Evolutionary conservation across 1,140 invertebrate species (phyloP), one percentile per base, ranked within the genome.

Genomic region (Battus philenor): DNA sequence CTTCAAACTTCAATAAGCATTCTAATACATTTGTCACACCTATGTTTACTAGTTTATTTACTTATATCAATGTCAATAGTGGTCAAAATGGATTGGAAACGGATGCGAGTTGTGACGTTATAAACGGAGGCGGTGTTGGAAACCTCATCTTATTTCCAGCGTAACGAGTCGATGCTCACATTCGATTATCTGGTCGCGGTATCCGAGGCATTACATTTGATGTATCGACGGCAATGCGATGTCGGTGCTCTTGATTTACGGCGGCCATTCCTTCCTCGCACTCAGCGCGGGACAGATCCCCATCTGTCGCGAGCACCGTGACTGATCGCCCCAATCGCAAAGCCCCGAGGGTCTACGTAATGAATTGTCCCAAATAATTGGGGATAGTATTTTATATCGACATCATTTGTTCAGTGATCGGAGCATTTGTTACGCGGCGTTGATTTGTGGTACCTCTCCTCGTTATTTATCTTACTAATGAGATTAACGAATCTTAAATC

Each of bases 361-460:
- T 84, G 80, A 84, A 84, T 84, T 82, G 78, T 84, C 71, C 76
- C 72, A 78, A 82, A 80, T 84, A 84, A 84, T 84, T 79, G 72
- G 68, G n/a, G 69, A 75, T 73, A 71, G 66, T 79, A 76, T 80
- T 81, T 84, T 81, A 83, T 81, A 79, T 82, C 58, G 68, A 49
- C 62, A 50, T 78, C 75, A 70, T 84, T 81, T 77, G 77, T 78
- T 68, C 63, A 51, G 18, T 69, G 73, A 77, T 78, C 70, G 75
- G 57, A 66, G 59, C 72, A 80, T 84, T 84, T 80, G 68, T 79
- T 77, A 65, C 50, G 31, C 60, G 52, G 50, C 65, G 66, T 76
- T 81, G 76, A 84, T 81, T 84, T 81, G 75, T 84, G 56, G 61
- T 62, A 67, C 49, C 43, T 39, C 44, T 50, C 44, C 48, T 31